Conservation (phyloP, 2,888 invertebrate species). For the Lasioglossum oenotherae region DNA sequence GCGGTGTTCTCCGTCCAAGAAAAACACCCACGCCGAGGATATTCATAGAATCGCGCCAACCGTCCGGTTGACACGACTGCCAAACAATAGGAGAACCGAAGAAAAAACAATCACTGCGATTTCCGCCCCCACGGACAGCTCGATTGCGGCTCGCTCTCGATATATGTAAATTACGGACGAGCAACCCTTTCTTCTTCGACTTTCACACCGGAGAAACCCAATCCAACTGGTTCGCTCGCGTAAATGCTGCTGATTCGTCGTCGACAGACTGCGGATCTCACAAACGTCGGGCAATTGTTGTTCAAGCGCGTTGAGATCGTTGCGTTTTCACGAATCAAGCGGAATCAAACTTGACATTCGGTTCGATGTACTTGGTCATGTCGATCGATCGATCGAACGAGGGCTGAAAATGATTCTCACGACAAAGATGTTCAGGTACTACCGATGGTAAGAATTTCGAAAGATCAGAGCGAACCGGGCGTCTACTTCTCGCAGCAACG, state of each 20-base stretch:
- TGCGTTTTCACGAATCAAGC: not conserved
- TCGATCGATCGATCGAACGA: not conserved
- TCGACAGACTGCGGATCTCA: not conserved
- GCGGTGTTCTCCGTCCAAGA: not conserved
- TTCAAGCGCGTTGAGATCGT: not conserved
- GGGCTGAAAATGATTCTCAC: no score
- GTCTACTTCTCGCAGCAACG: not conserved
- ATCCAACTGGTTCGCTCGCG: not conserved
- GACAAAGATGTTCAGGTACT: not conserved
- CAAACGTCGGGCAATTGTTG: not conserved
- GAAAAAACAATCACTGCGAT: not conserved
- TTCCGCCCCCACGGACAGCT: not conserved
- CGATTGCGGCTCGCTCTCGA: not conserved
- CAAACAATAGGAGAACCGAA: constrained; percentile 19
- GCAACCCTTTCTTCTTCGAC: not conserved
- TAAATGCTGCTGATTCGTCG: not conserved
- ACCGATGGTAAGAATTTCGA: not conserved
- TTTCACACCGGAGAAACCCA: not conserved
- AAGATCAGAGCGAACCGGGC: not conserved
- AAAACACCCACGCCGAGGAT: not conserved
- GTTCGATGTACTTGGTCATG: not conserved
- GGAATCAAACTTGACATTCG: not conserved
- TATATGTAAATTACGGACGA: not conserved
- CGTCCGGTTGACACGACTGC: not conserved
- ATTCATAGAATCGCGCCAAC: not conserved